Base-by-base conservation (phyloP, 2,888 invertebrate species). In the Trisateles emortualis region DNA sequence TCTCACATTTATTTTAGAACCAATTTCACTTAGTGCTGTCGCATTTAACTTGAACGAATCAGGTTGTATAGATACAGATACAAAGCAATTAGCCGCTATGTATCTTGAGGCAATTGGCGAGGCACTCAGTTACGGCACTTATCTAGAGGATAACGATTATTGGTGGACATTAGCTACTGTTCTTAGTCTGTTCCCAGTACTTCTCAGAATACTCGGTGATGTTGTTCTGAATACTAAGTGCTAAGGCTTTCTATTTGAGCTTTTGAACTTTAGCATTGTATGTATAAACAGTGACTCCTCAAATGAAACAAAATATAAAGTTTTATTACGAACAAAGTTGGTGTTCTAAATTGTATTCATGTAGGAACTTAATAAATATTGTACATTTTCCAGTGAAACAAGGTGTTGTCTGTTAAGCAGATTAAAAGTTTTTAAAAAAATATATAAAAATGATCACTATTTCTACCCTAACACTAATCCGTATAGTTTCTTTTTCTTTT, bases 61-160 rank as follows among this genome's bases (percentile, higher is more conserved):
- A 55, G 22, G 26, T 45, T 38, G 55, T 45, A 59, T n/a, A 55
- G 24, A 57, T 45, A 56, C n/a, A 55, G 29, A 61, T 59, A 57
- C 55, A 38, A 38, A 61, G 73, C 78, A 83, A 84, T 88, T 83
- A 88, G 76, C 74, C 64, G 64, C 71, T 77, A 67, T 76, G 79
- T 83, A 86, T 81, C 83, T 81, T 75, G 58, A 79, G 78, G 79
- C 84, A 87, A 86, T 88, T 84, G 84, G 81, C 75, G 69, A 79
- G 76, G 80, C 83, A 74, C 82, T 84, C 76, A 64, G 78, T 81
- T 75, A 78, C 72, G 78, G 82, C 74, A 83, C 81, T 88, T 86
- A 85, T 83, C 83, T 81, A 58, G 72, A 84, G 73, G 84, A 83
- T 89, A 89, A 90, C 84, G 87, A 82, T 88, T 88, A 90, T 88